These are phyloP conservation scores for Solenopsis invicta DNA, from an alignment of 1,140 invertebrate species.

Conservation along the genomic window DNA sequence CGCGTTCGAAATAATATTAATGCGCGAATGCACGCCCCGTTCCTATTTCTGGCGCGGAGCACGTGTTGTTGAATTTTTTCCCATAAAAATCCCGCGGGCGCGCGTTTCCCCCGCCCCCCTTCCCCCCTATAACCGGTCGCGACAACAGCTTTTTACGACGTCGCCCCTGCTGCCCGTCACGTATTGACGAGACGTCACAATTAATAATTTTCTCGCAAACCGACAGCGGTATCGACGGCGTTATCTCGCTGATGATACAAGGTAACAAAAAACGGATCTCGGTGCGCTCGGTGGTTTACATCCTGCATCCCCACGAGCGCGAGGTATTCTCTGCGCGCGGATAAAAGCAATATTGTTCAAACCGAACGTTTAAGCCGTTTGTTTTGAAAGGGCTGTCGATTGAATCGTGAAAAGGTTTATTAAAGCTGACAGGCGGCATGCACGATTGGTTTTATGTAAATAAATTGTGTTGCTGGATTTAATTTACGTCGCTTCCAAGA, in stretches of 20 bases:
- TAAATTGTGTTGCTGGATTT: constrained; percentile 30
- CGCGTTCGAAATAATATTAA: constrained; percentile 58
- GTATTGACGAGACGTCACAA: constrained; percentile 43
- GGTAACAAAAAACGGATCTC: constrained; percentile 3
- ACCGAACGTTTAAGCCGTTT: background rate
- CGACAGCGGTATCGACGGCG: background rate
- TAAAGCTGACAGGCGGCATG: background rate
- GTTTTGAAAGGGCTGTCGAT: background rate
- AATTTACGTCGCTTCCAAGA: background rate
- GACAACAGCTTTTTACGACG: constrained; percentile 55
- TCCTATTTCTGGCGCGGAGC: background rate
- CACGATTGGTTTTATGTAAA: constrained; percentile 18
- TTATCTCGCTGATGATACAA: constrained; percentile 18
- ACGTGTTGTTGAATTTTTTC: constrained; percentile 26
- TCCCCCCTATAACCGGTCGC: constrained; percentile 1
- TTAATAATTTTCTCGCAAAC: constrained; percentile 35
- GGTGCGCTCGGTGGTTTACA: background rate
- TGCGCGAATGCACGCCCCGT: background rate
- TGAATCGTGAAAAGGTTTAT: constrained; percentile 29
- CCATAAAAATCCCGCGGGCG: background rate
- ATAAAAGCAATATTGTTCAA: constrained; percentile 27
- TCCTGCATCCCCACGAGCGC: background rate
- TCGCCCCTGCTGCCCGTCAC: constrained; percentile 1
- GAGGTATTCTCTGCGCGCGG: background rate
- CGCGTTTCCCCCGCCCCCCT: too few relatives aligned